Conservation (phyloP, 2,113 vertebrate genomes). For the Epinephelus fuscoguttatus region DNA sequence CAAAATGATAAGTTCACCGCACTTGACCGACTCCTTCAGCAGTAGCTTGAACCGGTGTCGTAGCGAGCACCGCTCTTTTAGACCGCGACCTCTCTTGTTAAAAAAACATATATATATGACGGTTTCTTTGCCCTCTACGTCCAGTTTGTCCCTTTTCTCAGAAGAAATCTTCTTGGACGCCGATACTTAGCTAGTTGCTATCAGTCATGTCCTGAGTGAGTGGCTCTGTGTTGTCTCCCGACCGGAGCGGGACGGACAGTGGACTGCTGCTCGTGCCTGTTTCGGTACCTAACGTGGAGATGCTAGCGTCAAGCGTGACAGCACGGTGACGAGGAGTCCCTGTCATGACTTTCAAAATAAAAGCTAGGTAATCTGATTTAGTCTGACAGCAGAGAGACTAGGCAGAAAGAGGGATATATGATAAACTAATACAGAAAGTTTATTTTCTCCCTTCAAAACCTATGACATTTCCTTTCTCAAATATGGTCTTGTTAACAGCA, state of each 20-base stretch:
- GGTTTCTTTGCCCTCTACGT: constrained; percentile 27
- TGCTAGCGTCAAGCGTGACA: background rate
- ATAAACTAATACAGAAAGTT: background rate
- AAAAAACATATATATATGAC: constrained; percentile 3
- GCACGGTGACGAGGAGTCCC: background rate
- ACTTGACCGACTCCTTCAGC: constrained; percentile 40
- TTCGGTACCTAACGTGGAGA: constrained; percentile 43
- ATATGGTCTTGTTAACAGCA: background rate
- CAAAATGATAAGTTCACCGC: constrained; percentile 43
- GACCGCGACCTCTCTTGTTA: constrained; percentile 19
- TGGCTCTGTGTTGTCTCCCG: constrained; percentile 10
- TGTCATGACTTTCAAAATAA: constrained; percentile 61
- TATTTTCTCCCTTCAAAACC: background rate
- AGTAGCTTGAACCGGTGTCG: background rate
- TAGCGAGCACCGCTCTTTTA: constrained; percentile 5
- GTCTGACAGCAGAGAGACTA: background rate
- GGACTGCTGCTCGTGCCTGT: constrained; percentile 7
- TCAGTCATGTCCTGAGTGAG: constrained; percentile 13
- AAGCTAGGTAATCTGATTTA: background rate
- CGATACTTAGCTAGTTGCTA: background rate
- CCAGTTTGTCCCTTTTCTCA: constrained; percentile 20
- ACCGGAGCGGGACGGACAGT: constrained; percentile 46
- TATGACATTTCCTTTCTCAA: background rate
- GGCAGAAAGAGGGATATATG: background rate
- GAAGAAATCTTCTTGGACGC: constrained; percentile 2